phyloP scores from a whole-genome alignment of 2,113 vertebrate species.

The Dasyprocta punctata region DNA sequence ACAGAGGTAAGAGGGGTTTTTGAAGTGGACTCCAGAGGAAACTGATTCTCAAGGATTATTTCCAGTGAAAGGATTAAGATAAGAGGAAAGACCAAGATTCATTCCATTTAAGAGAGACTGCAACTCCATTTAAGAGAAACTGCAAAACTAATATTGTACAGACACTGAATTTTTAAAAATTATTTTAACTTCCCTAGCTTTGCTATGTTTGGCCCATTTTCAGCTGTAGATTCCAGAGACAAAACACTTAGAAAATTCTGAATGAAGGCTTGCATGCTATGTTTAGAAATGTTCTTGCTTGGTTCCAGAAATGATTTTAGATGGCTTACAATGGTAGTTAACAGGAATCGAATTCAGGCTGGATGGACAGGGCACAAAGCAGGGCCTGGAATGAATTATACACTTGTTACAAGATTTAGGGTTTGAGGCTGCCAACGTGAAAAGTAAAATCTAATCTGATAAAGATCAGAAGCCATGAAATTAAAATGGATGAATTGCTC shows the following conservation, averaged over 20 bases:
- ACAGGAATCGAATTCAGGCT: not conserved
- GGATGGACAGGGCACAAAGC: not conserved
- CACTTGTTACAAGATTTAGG: not conserved
- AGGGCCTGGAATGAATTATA: not conserved
- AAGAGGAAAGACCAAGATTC: not conserved
- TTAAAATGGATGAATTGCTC: not conserved
- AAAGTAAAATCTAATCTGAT: conserved; percentile 16
- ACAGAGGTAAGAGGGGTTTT: too few species aligned
- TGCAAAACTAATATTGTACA: conserved; percentile 6
- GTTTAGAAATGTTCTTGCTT: not conserved
- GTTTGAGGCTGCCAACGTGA: not conserved
- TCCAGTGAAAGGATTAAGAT: not conserved
- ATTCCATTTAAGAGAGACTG: conserved; percentile 28
- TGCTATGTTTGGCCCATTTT: conserved; percentile 30
- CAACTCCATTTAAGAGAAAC: conserved; percentile 44
- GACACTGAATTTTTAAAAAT: not conserved
- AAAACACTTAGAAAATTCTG: conserved; percentile 14
- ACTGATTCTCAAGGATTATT: not conserved
- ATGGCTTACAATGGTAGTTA: not conserved
- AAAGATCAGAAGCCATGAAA: conserved; percentile 21
- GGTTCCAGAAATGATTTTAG: not conserved
- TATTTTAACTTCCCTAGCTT: not conserved
- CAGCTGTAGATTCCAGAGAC: not conserved
- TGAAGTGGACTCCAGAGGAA: not conserved
- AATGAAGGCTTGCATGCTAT: not conserved